A percentile compares a stretch with the other conserved stretches of the same genome.
phyloP scores from a whole-genome alignment of 2,113 vertebrate species.

The Hylia prasina region DNA sequence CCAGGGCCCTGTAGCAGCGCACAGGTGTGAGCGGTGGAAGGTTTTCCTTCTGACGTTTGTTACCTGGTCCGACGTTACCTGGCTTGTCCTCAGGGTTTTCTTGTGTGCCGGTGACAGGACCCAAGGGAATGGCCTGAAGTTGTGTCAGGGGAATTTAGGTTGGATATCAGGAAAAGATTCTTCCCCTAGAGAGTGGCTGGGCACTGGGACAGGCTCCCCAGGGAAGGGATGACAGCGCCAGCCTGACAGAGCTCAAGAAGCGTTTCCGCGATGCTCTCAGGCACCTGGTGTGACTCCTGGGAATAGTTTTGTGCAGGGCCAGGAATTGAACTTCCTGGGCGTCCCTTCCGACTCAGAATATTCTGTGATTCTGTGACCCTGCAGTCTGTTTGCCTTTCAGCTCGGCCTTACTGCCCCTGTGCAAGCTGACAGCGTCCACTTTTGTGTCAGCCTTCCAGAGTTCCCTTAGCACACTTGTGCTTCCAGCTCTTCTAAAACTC shows the following conservation, averaged over 20 bases:
- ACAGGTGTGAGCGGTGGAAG: rapidly evolving
- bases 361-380: neutral
- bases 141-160: rapidly evolving
- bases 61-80: neutral
- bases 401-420: neutral
- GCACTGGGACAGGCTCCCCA: neutral
- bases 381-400: neutral
- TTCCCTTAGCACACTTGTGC: rapidly evolving
- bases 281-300: rapidly evolving
- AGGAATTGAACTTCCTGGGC: rapidly evolving
- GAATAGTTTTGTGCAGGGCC: too few species aligned
- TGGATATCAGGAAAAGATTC: rapidly evolving
- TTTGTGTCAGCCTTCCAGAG: neutral
- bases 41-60: rapidly evolving
- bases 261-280: rapidly evolving
- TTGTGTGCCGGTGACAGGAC: neutral
- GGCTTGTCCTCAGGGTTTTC: neutral
- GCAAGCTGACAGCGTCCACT: rapidly evolving
- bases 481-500: neutral
- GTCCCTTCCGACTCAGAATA: rapidly evolving
- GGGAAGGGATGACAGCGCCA: neutral
- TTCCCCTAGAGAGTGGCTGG: rapidly evolving
- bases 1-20: rapidly evolving
- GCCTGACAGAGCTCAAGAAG: rapidly evolving
- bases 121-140: neutral